Evolutionary conservation across 2,113 vertebrate genomes (phyloP).

Genomic region (Pungitius pungitius): DNA sequence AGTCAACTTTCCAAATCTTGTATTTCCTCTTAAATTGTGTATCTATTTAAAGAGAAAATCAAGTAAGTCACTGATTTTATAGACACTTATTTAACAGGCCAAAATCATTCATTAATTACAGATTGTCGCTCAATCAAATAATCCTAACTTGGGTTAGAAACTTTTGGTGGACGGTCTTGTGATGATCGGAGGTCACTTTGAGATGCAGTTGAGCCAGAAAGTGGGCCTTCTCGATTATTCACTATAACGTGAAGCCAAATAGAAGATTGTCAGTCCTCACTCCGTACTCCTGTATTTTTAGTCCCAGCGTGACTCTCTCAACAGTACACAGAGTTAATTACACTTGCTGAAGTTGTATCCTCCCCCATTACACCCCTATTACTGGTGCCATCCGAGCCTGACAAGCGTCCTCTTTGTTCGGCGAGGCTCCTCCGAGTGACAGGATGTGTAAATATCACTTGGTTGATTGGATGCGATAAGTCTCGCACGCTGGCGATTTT

Average conservation of each 20-base stretch:
- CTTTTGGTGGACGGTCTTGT: not conserved
- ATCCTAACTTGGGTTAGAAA: not conserved
- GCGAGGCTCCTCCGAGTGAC: constrained; percentile 68
- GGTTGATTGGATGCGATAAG: constrained; percentile 76
- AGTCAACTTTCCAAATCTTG: not conserved
- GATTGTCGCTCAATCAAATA: not conserved
- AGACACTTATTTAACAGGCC: not conserved
- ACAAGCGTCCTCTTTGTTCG: constrained; percentile 79
- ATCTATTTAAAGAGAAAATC: not conserved
- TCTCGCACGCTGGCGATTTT: constrained; percentile 52
- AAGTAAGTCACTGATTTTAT: not conserved
- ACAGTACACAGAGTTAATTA: constrained; percentile 69
- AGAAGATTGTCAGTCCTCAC: not conserved
- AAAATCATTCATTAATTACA: not conserved
- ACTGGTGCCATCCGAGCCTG: constrained; percentile 63
- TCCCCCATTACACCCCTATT: constrained; percentile 69
- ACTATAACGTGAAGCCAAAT: not conserved
- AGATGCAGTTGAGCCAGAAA: not conserved
- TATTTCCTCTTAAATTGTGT: not conserved
- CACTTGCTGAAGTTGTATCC: constrained; percentile 64
- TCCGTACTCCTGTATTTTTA: constrained; percentile 31
- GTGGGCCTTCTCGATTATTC: not conserved
- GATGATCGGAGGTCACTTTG: not conserved
- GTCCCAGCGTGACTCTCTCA: constrained; percentile 58
- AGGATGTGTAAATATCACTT: constrained; percentile 79